Evolutionary conservation across 2,113 vertebrate genomes (phyloP), one percentile per base, ranked within the genome.

Genomic region (Collichthys lucidus): DNA sequence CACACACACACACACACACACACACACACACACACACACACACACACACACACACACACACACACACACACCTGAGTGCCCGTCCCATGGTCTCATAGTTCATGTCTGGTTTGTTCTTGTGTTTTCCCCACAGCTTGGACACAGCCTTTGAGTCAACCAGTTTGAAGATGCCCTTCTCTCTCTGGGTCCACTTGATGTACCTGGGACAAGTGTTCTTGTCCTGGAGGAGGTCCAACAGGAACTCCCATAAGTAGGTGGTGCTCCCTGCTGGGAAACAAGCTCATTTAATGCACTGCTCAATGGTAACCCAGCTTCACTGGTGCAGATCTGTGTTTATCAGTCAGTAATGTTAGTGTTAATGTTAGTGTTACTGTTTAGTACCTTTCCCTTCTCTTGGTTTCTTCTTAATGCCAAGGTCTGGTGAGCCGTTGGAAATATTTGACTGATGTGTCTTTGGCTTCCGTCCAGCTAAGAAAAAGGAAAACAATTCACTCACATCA

Each of bases 21-120:
- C 9, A 31, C 29, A 56, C 10, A 35, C 87, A 99, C 98, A 35
- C 5, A 49, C 61, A 35, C 5, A 49, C 61, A 35, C 5, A 49
- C 61, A 35, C 5, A 49, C 61, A 35, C 5, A 49, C 61, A 35
- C 5, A 49, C 61, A 35, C 5, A 49, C 61, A 40, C 26, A 26
- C 26, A 26, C 9, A 31, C 29, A 56, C 10, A 35, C 87, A 99
- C 98, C 98, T 96, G 84, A 99, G 93, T 6, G 98, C 98, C 78
- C 97, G 95, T 42, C 98, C 98, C 98, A 99, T 99, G 12, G 98
- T 99, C 94, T 99, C 98, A 10, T 99, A 99, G 92, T 99, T 99
- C 98, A 99, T 99, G 91, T 99, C 98, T 2, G 98, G 98, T 79
- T 99, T 99, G 95, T 99, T 99, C 94, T 99, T 99, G 93, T 99